Evolutionary conservation across 2,888 invertebrate species (phyloP), one percentile per base, ranked within the genome.

Genomic region (Parascotia fuliginaria): DNA sequence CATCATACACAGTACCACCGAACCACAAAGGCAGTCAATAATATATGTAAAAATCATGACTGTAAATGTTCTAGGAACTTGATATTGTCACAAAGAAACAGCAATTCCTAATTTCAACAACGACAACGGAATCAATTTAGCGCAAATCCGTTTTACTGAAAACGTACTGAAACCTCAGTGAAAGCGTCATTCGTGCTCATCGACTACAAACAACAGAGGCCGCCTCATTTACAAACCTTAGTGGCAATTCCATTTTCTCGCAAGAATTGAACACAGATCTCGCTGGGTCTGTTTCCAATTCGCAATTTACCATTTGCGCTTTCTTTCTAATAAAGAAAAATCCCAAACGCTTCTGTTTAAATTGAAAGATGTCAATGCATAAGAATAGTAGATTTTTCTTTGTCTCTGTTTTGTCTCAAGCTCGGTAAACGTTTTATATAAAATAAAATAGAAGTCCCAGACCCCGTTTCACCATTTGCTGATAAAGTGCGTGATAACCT

Each of bases 301-400:
- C 61, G 42, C 68, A 64, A 61, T 66, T 61, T 53, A 55, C 64
- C 61, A 60, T 69, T 69, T 66, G 33, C 46, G 48, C 43, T 57
- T 62, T 38, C 31, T 64, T 55, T 43, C 49, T 40, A 53, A 55
- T 51, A 64, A 62, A 60, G 52, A 68, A 60, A 65, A 55, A 58
- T 61, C 62, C 13, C 45, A 54, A 61, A 44, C 47, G 38, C 24
- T 62, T 53, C 39, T 43, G 15, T 65, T 62, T 50, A 55, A 57
- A 68, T 67, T 65, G 62, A 68, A 67, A 68, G 69, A 62, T 68
- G 65, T 58, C 60, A 60, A 60, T 60, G 69, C 65, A 65, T 67
- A 55, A 49, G 53, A 65, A 60, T 62, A 14, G 24, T 29, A 47
- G 32, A 28, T n/a, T 46, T 46, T 44, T 47, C 59, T 48, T 50